Evolutionary conservation across 2,113 vertebrate genomes (phyloP).

Genomic region (Saguinus midas): DNA sequence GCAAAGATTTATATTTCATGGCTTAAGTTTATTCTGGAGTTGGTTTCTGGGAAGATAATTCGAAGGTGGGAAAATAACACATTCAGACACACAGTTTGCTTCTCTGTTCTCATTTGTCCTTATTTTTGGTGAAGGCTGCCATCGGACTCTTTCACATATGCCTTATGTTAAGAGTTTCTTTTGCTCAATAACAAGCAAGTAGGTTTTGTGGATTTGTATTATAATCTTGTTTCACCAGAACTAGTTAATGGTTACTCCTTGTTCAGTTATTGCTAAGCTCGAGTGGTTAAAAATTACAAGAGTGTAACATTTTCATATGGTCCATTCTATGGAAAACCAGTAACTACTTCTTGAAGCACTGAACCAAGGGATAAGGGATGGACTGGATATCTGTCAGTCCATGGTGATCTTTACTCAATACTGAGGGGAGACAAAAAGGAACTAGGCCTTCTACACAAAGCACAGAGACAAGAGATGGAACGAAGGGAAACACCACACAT

Average conservation of each 20-base stretch:
- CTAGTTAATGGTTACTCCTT: background rate
- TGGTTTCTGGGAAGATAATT: background rate
- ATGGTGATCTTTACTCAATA: background rate
- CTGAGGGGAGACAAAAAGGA: rapidly evolving
- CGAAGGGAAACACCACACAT: background rate
- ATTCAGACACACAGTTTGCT: background rate
- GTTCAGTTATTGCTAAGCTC: background rate
- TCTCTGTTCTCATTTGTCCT: background rate
- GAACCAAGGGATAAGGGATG: background rate
- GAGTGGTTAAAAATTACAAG: background rate
- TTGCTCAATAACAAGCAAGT: background rate
- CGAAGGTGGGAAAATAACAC: background rate
- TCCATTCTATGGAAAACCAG: background rate
- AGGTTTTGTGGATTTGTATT: background rate
- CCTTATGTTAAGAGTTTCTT: background rate
- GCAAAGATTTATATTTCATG: background rate
- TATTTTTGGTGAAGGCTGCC: background rate
- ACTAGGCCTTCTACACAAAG: rapidly evolving
- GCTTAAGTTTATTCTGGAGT: background rate
- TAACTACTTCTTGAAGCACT: background rate
- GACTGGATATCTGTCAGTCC: background rate
- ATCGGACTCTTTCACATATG: background rate
- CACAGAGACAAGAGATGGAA: background rate
- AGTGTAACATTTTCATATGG: background rate
- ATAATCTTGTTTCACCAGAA: background rate